Percentiles rank a stretch among this genome's conserved stretches.
These are phyloP conservation scores for Euura lappo DNA, from an alignment of 1,140 invertebrate species.

Conservation along the genomic window DNA sequence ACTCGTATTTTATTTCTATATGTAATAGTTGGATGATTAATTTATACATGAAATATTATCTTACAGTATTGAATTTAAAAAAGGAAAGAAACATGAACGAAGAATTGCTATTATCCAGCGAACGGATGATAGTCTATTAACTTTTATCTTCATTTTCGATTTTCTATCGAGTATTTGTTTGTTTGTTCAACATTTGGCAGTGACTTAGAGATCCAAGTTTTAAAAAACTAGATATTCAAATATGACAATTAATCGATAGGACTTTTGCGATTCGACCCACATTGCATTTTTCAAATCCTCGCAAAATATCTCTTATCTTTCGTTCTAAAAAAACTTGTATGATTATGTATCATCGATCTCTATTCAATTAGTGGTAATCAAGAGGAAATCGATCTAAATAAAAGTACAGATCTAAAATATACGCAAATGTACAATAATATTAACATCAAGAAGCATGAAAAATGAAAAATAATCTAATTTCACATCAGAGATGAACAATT, in stretches of 20 bases:
- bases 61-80: background rate
- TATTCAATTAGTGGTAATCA: background rate
- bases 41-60: background rate
- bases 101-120: background rate
- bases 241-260: background rate
- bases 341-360: background rate
- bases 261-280: background rate
- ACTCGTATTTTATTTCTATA: background rate
- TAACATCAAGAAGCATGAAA: background rate
- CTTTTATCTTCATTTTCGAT: background rate
- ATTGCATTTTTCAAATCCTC: background rate
- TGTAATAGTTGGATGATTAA: background rate
- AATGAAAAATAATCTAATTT: background rate
- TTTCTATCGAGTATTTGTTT: background rate
- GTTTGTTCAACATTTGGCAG: background rate
- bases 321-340: background rate
- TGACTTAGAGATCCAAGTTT: conserved; percentile 5
- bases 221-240: background rate
- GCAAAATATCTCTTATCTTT: background rate
- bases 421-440: no score
- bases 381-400: background rate
- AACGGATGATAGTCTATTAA: background rate
- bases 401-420: no score
- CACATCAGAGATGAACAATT: background rate
- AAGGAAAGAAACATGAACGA: background rate